Evolutionary conservation across 2,888 invertebrate genomes (phyloP).

Genomic region (Cylloceria caligata): DNA sequence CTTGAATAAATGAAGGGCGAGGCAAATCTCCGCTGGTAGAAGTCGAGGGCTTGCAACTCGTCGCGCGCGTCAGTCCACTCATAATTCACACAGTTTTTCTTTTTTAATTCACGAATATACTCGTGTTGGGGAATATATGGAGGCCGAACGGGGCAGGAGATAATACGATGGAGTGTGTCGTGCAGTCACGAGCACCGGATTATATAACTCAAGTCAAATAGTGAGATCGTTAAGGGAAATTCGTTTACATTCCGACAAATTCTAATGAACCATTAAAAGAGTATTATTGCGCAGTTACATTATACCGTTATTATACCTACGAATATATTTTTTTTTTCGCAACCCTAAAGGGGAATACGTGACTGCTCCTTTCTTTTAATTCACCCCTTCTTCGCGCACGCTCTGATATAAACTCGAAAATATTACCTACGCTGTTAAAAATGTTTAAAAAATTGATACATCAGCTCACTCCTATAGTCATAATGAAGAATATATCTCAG

Average conservation of each 20-base stretch:
- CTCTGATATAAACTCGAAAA: not conserved
- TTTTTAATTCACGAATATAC: constrained; percentile 38
- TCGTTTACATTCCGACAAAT: constrained; percentile 57
- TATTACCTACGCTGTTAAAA: no score
- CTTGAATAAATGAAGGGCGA: constrained; percentile 67
- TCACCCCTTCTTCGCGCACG: not conserved
- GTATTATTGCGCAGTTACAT: constrained; percentile 55
- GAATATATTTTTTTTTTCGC: constrained; percentile 25
- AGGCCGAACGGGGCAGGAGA: constrained; percentile 53
- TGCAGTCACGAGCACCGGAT: constrained; percentile 48
- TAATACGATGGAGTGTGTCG: constrained; percentile 53
- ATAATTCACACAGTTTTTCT: constrained; percentile 56
- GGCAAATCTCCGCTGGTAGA: constrained; percentile 40
- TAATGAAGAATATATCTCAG: no score
- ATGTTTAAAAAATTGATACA: no score
- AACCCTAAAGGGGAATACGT: constrained; percentile 8
- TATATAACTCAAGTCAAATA: constrained; percentile 27
- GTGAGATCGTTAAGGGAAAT: constrained; percentile 35
- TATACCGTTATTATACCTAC: constrained; percentile 23
- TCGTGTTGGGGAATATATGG: constrained; percentile 50
- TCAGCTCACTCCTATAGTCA: no score
- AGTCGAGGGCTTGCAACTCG: constrained; percentile 38
- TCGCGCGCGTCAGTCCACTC: constrained; percentile 36
- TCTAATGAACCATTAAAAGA: constrained; percentile 59
- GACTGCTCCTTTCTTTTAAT: constrained; percentile 27